Evolutionary conservation across 2,888 invertebrate species (phyloP), one percentile per base, ranked within the genome.

Genomic region (Heteromurus nitidus): DNA sequence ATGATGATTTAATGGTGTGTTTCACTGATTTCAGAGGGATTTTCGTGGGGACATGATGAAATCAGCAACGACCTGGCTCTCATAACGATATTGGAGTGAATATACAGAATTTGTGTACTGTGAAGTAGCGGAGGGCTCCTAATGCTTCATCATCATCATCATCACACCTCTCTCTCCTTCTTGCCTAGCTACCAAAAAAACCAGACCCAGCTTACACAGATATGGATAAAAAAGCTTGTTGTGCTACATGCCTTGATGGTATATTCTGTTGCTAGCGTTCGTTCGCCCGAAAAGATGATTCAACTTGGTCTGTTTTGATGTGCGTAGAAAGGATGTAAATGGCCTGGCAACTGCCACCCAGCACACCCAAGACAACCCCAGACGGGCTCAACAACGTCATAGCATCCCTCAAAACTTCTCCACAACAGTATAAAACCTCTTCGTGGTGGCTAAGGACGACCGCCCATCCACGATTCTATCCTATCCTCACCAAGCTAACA

Each of bases 301-400:
- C 80, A 84, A 82, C 67, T 80, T 76, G 82, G 82, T 73, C 82
- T 85, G 84, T 84, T 84, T 82, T 85, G 82, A 85, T 82, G 79
- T 84, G 84, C 85, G 85, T 85, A 85, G 80, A 84, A 85, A 85
- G 83, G 84, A 85, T 86, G 82, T 83, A 86, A 86, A 86, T 86
- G 86, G 86, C 86, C 86, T 86, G 86, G 86, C 85, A 86, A 86
- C 85, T 85, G 82, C 83, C 84, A 82, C 83, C 86, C 82, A 80
- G 80, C 76, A 76, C 80, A 82, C 76, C 83, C 83, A 73, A 65
- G 53, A 74, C 74, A 82, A 68, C 80, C 79, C 82, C 82, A 77
- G 70, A 82, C 73, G 53, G 44, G 69, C 68, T 67, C 72, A 58
- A 72, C 70, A 72, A 70, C 72, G 72, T 80, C 80, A 72, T 72